Evolutionary conservation across 1,140 invertebrate species (phyloP).

Genomic region (Habropoda laboriosa): DNA sequence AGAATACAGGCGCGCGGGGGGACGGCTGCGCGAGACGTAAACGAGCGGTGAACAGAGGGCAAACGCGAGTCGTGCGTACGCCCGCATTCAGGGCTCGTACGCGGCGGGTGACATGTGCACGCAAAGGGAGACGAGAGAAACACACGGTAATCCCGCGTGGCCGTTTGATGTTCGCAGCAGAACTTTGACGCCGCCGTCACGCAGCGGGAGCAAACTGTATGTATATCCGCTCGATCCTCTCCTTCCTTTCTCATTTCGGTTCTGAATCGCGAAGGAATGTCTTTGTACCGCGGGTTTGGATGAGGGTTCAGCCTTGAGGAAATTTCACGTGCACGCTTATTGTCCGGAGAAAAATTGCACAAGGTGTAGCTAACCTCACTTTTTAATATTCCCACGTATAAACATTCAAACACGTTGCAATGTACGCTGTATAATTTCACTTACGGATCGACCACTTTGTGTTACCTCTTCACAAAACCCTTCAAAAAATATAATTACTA

Average conservation of each 20-base stretch:
- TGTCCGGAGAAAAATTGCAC: too few relatives aligned
- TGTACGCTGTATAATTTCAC: too few relatives aligned
- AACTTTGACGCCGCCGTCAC: slow-evolving; percentile 53
- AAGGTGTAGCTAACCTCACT: too few relatives aligned
- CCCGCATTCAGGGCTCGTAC: slow-evolving; percentile 63
- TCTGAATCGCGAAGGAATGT: not conserved
- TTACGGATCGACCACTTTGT: too few relatives aligned
- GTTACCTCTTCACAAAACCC: too few relatives aligned
- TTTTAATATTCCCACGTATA: too few relatives aligned
- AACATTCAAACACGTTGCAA: too few relatives aligned
- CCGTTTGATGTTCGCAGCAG: slow-evolving; percentile 69
- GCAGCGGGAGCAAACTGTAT: not conserved
- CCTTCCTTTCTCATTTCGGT: too few relatives aligned
- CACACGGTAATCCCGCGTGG: slow-evolving; percentile 64
- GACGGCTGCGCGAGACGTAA: slow-evolving; percentile 58
- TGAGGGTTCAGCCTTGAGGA: too few relatives aligned
- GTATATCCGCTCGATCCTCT: not conserved
- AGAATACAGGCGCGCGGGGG: slow-evolving; percentile 47
- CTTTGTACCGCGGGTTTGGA: not conserved
- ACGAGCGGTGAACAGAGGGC: slow-evolving; percentile 48
- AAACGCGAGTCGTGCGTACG: slow-evolving; percentile 39
- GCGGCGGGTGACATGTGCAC: slow-evolving; percentile 68
- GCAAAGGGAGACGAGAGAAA: slow-evolving; percentile 44
- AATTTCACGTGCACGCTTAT: too few relatives aligned
- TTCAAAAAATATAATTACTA: too few relatives aligned